Evolutionary conservation across 2,888 invertebrate genomes (phyloP).

Genomic region (Callyntrura sp.): DNA sequence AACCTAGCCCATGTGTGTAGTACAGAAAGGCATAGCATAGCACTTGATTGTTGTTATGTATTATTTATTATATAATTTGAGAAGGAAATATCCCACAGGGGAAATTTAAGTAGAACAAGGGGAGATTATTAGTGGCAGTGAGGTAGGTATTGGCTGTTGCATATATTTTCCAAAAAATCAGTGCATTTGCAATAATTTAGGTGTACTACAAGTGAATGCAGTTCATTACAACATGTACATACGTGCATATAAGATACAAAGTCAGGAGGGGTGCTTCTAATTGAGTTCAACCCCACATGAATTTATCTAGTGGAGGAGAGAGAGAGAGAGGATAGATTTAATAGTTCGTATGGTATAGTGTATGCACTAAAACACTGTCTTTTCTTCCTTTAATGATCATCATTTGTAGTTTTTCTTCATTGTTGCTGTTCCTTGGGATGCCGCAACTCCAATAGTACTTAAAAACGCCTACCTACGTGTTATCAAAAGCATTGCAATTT

Average conservation of each 20-base stretch:
- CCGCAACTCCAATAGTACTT: neutral
- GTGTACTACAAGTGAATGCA: too few relatives aligned
- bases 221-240: neutral
- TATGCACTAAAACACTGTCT: neutral
- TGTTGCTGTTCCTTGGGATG: neutral
- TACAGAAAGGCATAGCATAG: neutral
- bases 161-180: neutral
- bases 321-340: too few relatives aligned
- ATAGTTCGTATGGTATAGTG: too few relatives aligned
- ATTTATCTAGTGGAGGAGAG: neutral
- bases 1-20: too few relatives aligned
- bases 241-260: neutral
- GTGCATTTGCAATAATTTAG: neutral
- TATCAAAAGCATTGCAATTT: neutral
- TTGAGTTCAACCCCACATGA: conserved; percentile 24
- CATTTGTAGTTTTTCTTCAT: neutral
- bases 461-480: neutral
- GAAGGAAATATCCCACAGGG: too few relatives aligned
- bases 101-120: neutral
- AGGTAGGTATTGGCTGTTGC: neutral
- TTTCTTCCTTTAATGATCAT: neutral
- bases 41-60: too few relatives aligned
- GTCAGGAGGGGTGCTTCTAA: conserved; percentile 30
- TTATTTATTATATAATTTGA: too few relatives aligned
- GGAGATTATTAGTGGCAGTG: neutral